These are phyloP conservation scores for Liasis olivaceus DNA, from an alignment of 2,797 vertebrate species.

Conservation along the genomic window DNA sequence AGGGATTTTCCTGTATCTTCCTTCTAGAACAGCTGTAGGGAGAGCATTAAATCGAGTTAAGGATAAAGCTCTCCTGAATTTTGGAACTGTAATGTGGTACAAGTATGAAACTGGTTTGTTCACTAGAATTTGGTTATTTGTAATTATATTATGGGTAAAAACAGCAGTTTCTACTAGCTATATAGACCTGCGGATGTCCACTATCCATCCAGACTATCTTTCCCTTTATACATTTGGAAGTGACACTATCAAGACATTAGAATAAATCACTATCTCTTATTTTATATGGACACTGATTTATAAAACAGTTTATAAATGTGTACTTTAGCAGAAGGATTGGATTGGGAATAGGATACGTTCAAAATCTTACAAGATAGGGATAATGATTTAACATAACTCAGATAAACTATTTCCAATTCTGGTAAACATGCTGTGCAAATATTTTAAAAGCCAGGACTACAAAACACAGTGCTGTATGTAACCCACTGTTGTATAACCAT, in stretches of 20 bases:
- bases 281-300: not conserved
- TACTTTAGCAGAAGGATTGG: not conserved
- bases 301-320: conserved; percentile 3
- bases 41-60: too few relatives aligned
- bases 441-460: not conserved
- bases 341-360: not conserved
- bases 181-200: not conserved
- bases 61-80: too few relatives aligned
- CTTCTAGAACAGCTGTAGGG: too few relatives aligned
- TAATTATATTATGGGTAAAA: too few relatives aligned
- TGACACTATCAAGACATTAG: not conserved
- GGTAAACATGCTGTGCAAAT: not conserved
- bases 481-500: not conserved
- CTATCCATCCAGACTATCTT: not conserved
- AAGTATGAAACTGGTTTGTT: too few relatives aligned
- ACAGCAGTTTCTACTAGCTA: not conserved
- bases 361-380: not conserved
- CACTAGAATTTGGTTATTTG: too few relatives aligned
- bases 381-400: conserved; percentile 27
- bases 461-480: not conserved
- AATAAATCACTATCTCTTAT: not conserved
- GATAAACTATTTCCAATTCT: conserved; percentile 3
- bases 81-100: too few relatives aligned
- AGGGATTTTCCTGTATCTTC: too few relatives aligned
- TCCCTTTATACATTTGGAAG: not conserved